Base-by-base conservation (phyloP, 1,140 invertebrate species). In the Trachymyrmex cornetzi region DNA sequence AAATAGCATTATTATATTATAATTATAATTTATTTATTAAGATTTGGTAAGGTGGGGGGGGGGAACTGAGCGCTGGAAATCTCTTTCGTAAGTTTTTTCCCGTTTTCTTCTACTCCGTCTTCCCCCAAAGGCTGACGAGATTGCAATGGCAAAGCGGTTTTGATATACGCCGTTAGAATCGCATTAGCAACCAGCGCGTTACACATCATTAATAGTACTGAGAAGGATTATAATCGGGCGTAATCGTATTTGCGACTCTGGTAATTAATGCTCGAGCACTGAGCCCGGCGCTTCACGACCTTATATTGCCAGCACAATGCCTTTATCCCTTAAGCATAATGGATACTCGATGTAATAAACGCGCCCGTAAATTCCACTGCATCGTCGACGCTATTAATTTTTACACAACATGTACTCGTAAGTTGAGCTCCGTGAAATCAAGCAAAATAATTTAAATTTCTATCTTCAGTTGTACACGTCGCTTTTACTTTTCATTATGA, bases 161-260 rank as follows among this genome's bases (percentile, higher is more conserved):
- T 48, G 75, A 27, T 74, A 27, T 53, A 53, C 27, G 74, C 63
- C 72, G 74, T 79, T 85, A 79, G 59, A 82, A 84, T 48, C 71
- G 61, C 24, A 63, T 80, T 74, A 53, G 59, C 19, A 34, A 19
- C 44, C 2, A 50, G 55, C 61, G 75, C 84, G 84, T 81, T 81
- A 75, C 69, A 84, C 80, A 34, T 84, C 57, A 84, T 84, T 84
- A 84, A 84, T 84, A 84, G 69, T 75, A 24, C 5, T 44, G 44
- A 34, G 55, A 22, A 16, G 55, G 55, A 75, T 84, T 84, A 44
- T 74, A 84, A 84, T 84, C 57, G 80, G 38, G 12, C 80, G 55
- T 84, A 75, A 84, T 84, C 80, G 80, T 84, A 84, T 84, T 84
- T 84, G 80, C 80, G 80, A 84, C 24, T 24, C 24, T n/a, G 69